Evolutionary conservation across 2,113 vertebrate species (phyloP), one percentile per base, ranked within the genome.

Genomic region (Corapipo altera): DNA sequence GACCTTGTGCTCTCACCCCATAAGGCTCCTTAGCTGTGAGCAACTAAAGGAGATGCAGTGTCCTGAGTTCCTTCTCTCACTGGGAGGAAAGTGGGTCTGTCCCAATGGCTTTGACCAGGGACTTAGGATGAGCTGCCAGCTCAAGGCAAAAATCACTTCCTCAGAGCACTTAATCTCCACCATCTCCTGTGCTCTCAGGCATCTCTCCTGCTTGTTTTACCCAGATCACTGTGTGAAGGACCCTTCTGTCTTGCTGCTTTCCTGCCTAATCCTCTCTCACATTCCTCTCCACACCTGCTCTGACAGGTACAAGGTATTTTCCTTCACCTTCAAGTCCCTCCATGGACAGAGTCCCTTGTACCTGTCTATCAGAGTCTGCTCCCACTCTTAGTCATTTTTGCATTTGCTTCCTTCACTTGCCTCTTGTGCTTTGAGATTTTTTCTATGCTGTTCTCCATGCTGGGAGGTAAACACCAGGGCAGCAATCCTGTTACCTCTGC

Each of bases 371-470:
- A 15, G 37, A 48, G 23, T 61, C 32, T 16, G 1, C 23, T 74
- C 49, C n/a, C 49, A 55, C 22, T 1, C 0, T 1, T 18, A 17
- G 14, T 44, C 30, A n/a, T n/a, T 70, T 44, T 59, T 43, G 21
- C 35, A 44, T 3, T 35, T 33, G 12, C 67, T 83, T 88, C 23
- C 44, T 70, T 62, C 52, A 22, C 28, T 24, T 39, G 9, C 48
- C 35, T 39, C 30, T 70, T 10, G 4, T 14, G 32, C 33, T 88
- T 74, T 82, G 74, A 75, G 43, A 39, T 85, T 85, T 58, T 41
- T 82, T 5, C 27, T 83, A 43, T 51, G 62, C 44, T 61, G 9
- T 59, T 77, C 51, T 81, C 27, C 37, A 15, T 49, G 46, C n/a
- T 59, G 52, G 66, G 43, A 76, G 23, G 26, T 32, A 37, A 91